Evolutionary conservation across 2,888 invertebrate genomes (phyloP), one percentile per base, ranked within the genome.

Genomic region (Carterocephalus palaemon): DNA sequence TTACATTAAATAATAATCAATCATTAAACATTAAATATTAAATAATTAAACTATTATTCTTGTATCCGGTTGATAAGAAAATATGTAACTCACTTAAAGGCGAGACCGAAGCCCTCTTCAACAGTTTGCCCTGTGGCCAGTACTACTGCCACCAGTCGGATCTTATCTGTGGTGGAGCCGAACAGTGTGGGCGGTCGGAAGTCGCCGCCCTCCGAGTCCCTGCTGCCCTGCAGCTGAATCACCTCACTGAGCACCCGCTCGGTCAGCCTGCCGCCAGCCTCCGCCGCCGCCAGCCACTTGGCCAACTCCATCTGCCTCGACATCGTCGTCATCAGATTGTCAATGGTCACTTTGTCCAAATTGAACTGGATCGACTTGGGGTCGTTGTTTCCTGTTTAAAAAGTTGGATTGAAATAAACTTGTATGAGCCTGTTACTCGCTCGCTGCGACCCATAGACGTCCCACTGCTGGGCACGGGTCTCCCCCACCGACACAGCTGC

Each of bases 261-360:
- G 0, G 82, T 85, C 2, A 88, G 70, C 1, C 82, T 64, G 1
- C 87, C 89, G 39, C 73, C 84, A 6, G 75, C 75, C 68, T 94
- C 93, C 51, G 91, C 91, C 2, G 85, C 84, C 0, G 90, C 87
- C 10, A 95, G 71, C 68, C 91, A 94, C 57, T 93, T 92, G 0
- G 92, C 91, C 0, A 95, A 88, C 59, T 96, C 95, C 57, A 92
- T 90, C 71, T 97, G 96, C n/a, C 92, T 84, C 3, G 90, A 88
- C 52, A 96, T 92, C 0, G 93, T 93, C 43, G 91, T 92, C 55
- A 96, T 92, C 53, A 95, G 91, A 54, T 91, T 92, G 68, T 92
- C 92, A 53, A 95, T 90, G n/a, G 92, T 91, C 50, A 88, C 85
- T 13, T 90, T 89, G 70, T 92, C 92, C 65, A 94, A 84, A 71